These are phyloP conservation scores for Caenorhabditis sp. DNA, from an alignment of 2,888 invertebrate genomes.

Conservation along the genomic window DNA sequence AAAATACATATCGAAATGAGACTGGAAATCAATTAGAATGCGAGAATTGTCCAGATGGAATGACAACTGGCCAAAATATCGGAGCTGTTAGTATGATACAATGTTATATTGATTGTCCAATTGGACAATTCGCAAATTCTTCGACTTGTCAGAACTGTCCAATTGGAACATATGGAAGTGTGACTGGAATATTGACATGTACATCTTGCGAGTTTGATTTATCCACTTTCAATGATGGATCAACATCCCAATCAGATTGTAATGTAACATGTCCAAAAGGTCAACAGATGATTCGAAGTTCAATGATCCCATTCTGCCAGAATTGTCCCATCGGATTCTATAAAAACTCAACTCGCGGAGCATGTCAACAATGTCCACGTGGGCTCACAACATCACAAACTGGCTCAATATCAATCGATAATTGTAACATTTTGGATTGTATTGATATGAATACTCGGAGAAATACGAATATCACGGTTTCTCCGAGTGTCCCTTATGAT, in stretches of 20 bases:
- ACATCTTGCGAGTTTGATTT: conserved; percentile 20
- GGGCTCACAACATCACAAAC: conserved; percentile 18
- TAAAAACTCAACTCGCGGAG: conserved; percentile 10
- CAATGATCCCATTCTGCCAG: conserved; percentile 10
- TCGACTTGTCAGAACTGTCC: conserved; percentile 16
- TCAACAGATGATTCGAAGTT: conserved; percentile 15
- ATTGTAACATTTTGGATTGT: conserved; percentile 18
- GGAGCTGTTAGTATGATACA: conserved; percentile 19
- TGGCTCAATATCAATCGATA: not conserved
- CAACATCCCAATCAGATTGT: conserved; percentile 11
- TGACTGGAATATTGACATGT: conserved; percentile 10
- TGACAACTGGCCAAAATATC: conserved; percentile 8
- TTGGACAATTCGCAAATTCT: conserved; percentile 10
- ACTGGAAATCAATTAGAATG: conserved; percentile 8
- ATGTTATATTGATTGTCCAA: conserved; percentile 22
- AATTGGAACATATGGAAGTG: conserved; percentile 13
- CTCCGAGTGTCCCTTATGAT: conserved; percentile 13
- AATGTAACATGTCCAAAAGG: conserved; percentile 15
- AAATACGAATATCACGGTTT: conserved; percentile 11
- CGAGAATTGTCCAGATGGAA: conserved; percentile 12
- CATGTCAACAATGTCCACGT: conserved; percentile 33
- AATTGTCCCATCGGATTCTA: conserved; percentile 22
- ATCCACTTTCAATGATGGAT: conserved; percentile 15
- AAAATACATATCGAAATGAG: conserved; percentile 13
- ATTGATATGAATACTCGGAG: conserved; percentile 30